Conservation (phyloP, 2,888 invertebrate species). For the Lycocerus yunnanus region DNA sequence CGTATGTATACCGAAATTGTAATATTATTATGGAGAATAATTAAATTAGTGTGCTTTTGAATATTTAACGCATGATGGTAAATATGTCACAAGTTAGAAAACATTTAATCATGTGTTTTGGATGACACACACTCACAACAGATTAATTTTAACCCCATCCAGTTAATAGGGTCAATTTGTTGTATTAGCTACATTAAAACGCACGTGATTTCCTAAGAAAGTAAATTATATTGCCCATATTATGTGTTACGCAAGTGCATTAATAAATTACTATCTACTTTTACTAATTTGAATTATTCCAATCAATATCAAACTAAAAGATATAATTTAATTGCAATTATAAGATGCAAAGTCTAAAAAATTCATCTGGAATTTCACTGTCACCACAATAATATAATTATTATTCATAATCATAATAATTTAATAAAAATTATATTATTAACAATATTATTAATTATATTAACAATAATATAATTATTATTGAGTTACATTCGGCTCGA, state of each 20-base stretch:
- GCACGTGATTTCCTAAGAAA: neutral
- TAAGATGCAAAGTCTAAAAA: too few species aligned
- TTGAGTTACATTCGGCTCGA: neutral
- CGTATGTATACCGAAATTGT: neutral
- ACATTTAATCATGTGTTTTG: neutral
- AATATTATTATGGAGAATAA: neutral
- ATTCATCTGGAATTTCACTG: too few species aligned
- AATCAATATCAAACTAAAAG: neutral
- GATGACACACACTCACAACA: neutral
- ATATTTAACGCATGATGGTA: neutral
- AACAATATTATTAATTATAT: too few species aligned
- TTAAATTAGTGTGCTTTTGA: neutral
- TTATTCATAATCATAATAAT: too few species aligned
- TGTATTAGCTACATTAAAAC: neutral
- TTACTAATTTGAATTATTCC: neutral
- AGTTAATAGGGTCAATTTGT: constrained; percentile 3
- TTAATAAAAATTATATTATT: too few species aligned
- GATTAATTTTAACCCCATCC: neutral
- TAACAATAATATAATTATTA: neutral
- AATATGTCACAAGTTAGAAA: neutral
- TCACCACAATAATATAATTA: too few species aligned
- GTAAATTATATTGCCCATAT: neutral
- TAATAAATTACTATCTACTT: neutral
- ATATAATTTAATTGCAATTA: too few species aligned
- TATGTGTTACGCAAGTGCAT: neutral